Base-by-base conservation (phyloP, 1,140 invertebrate genomes). In the Drosophila seguyi region DNA sequence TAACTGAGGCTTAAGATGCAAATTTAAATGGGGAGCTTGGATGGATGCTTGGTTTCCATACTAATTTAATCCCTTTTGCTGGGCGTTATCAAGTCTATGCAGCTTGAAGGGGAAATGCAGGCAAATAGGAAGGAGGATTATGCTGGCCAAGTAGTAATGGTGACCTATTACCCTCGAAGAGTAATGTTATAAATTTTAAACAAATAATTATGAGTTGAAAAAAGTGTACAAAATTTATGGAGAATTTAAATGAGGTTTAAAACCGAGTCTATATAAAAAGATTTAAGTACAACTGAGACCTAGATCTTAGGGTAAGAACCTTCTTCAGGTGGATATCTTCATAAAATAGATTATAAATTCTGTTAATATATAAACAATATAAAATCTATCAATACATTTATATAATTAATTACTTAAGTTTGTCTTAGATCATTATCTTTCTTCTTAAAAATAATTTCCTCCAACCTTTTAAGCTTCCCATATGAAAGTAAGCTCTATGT, bases 61-160 rank as follows among this genome's bases (percentile, higher is more conserved):
- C 25, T 3, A 48, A 48, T n/a, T n/a, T 29, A 48, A 48, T 48
- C 25, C 47, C 25, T 48, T 18, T 27, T 0, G 25, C 16, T 4
- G 47, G 16, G 25, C n/a, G n/a, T 63, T 47, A 66, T 66, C 48
- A 66, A 66, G 34, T 29, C 66, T 55, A 66, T 60, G 67, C 25
- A 41, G 29, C 11, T 10, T 39, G 38, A 6, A 7, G 38, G 38
- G 39, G 6, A 7, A 7, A 3, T 39, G 14, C 1, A n/a, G 6
- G 16, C 16, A n/a, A 39, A 10, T 31, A 4, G 31, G 8, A 10
- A 2, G n/a, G n/a, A n/a, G n/a, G n/a, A n/a, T n/a, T 11, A 11
- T 31, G 31, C 10, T 31, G 31, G 10, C 31, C 31, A 31, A n/a
- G n/a, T n/a, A 31, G 29, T 10, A 31, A 16, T 38, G 14, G 36